A percentile compares a stretch with the other conserved stretches of the same genome.
phyloP scores from a whole-genome alignment of 2,888 invertebrate genomes.

The Iselma pallidipennis region DNA sequence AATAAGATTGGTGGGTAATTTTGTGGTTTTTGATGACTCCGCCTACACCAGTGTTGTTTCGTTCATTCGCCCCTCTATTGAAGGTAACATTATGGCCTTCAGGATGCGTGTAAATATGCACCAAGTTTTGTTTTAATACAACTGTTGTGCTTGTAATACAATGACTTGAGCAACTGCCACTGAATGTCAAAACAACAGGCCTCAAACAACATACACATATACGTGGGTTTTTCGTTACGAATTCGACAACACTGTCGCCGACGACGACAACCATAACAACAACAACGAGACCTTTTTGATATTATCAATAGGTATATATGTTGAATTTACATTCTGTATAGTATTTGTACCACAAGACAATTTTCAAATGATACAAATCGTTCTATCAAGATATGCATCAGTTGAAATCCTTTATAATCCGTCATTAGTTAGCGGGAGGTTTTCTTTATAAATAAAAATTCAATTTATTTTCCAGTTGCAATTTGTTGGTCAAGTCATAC shows the following conservation, averaged over 20 bases:
- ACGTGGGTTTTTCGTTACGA: not conserved
- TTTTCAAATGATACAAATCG: not conserved
- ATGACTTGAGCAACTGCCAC: slow-evolving; percentile 18
- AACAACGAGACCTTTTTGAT: not conserved
- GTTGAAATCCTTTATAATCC: not conserved
- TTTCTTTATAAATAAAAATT: not conserved
- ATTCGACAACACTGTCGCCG: not conserved
- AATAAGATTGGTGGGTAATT: not conserved
- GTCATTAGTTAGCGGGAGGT: not conserved
- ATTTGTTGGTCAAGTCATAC: too few relatives aligned
- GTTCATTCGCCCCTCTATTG: slow-evolving; percentile 6
- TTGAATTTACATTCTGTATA: not conserved
- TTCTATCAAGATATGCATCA: not conserved
- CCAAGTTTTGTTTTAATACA: slow-evolving; percentile 11
- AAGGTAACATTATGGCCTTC: slow-evolving; percentile 25
- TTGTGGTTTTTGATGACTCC: slow-evolving; percentile 6
- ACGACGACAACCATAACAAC: not conserved
- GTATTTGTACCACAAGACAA: not conserved
- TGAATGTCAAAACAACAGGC: slow-evolving; percentile 16
- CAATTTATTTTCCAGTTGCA: too few relatives aligned
- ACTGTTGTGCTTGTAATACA: slow-evolving; percentile 23
- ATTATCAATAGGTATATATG: not conserved
- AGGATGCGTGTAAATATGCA: slow-evolving; percentile 27
- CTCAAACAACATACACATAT: not conserved
- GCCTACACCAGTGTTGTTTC: not conserved